Base-by-base conservation (phyloP, 92 coral and sea anemone genomes). In the Epizoanthus rinbou region DNA sequence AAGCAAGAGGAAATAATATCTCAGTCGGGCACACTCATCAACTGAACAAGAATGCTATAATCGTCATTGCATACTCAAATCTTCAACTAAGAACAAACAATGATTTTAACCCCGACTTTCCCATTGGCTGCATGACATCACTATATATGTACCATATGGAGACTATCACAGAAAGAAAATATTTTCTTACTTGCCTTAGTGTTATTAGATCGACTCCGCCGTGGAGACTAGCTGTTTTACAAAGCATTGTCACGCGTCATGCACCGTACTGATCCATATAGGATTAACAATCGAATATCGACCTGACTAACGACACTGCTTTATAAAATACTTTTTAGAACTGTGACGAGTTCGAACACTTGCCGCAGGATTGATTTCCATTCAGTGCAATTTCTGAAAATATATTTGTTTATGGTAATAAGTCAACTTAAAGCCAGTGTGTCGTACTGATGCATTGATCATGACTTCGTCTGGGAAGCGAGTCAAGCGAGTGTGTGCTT, bases 261-360 rank as follows among this genome's bases (percentile, higher is more conserved):
- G 15, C 37, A 60, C 64, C 43, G 35, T 60, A 9, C n/a, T n/a
- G n/a, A n/a, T 62, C 69, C 71, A 43, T 62, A 78, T 63, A 63
- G 70, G 82, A 78, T 60, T 78, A 63, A 25, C 19, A 22, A 78
- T 35, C 18, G 39, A 59, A 63, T 78, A 78, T 78, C 72, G 31
- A 76, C 22, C 63, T 60, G 82, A 23, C 39, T 69, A 39, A 35
- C 81, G 57, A 16, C 50, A 56, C 45, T 78, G 59, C 52, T 62
- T 62, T 78, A 54, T 31, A 43, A 59, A 78, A 78, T 37, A 78
- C 66, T 78, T 22, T 25, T 13, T 58, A 25, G 43, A 35, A 45
- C 54, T 35, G 6, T 21, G 62, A 6, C 24, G 21, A 6, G 14
- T 17, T 41, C 39, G 10, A 8, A 7, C 19, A 17, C 31, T 39